Base-by-base conservation (phyloP, 1,140 invertebrate genomes). In the Eupristina koningsbergeri region DNA sequence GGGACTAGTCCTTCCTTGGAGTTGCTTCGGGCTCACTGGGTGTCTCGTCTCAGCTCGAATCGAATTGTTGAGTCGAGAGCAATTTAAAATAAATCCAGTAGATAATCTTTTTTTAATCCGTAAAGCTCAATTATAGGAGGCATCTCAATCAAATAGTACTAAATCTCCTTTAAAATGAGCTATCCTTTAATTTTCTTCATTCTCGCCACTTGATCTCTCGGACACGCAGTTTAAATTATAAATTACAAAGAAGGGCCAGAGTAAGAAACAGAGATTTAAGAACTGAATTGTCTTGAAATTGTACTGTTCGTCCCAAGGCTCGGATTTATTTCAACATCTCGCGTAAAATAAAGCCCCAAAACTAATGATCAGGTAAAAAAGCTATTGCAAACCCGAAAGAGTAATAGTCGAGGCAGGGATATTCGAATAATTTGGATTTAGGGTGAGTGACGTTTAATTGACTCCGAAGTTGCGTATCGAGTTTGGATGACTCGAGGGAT, bases 31-130 rank as follows among this genome's bases (percentile, higher is more conserved):
- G 45, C 63, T 63, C 36, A 11, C 5, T 41, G 64, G 6, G 36
- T 11, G 19, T 0, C 11, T 61, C 64, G 63, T n/a, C n/a, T n/a
- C n/a, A n/a, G n/a, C 63, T 45, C 53, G 45, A 80, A 71, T 80
- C 77, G 76, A 29, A 61, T n/a, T 41, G 58, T 41, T 19, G 15
- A 13, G n/a, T 69, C 29, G 41, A 53, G 53, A 53, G 64, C 64
- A 26, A 80, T 71, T 80, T 36, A 11, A 71, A 41, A 29, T 80
- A 22, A 67, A 67, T 79, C 47, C 67, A 26, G n/a, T 26, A 50
- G 61, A 67, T 79, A 79, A 79, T 31, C 47, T 29, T 8, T 19
- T 61, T 77, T 67, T 79, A 67, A 79, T 79, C 63, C n/a, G 15
- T 67, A 79, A 9, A 13, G 5, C 77, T 67, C 61, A 63, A 47